Base-by-base conservation (phyloP, 2,797 vertebrate species). In the Galago senegalensis region DNA sequence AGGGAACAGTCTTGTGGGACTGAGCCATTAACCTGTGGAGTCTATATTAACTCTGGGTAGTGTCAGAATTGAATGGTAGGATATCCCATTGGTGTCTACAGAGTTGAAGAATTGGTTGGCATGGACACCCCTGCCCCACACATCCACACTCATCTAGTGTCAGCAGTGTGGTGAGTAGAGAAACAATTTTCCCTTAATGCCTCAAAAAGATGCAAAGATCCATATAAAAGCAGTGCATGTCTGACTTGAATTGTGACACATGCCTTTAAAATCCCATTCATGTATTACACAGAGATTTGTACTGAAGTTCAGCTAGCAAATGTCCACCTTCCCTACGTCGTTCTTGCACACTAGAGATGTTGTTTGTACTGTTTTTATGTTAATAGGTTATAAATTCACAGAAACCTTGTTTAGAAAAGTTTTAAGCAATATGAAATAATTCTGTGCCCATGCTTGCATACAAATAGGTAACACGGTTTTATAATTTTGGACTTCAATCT, bases 301-400 rank as follows among this genome's bases (percentile, higher is more conserved):
- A 11, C 84, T 67, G 49, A 67, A 80, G 61, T 84, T 79, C 25
- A 27, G 49, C 67, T 75, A 29, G 58, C 14, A 43, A 58, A 63
- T 91, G 49, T 84, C 72, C 61, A 85, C 60, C 27, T 80, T 79
- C 60, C 40, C 34, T 61, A 56, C 56, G 63, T 72, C 79, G 9
- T 91, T 84, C 20, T 65, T 37, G 13, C 65, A 65, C 43, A 49
- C 31, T 72, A 58, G 72, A 84, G 25, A 63, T 58, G 20, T 46
- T 91, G 3, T 72, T 87, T 86, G 75, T 77, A 37, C 63, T 69
- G 58, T 53, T 90, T 90, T 76, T 56, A 63, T 83, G 58, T 53
- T 53, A 94, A n/a, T 46, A 83, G 31, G 31, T 88, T 73, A 49
- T 75, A 86, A 93, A 69, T 43, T 43, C 25, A 7, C 23, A 16